A percentile compares a stretch with the other conserved stretches of the same genome.
These are phyloP conservation scores for Stenchaetothrips biformis DNA, from an alignment of 2,888 invertebrate species.

Conservation along the genomic window DNA sequence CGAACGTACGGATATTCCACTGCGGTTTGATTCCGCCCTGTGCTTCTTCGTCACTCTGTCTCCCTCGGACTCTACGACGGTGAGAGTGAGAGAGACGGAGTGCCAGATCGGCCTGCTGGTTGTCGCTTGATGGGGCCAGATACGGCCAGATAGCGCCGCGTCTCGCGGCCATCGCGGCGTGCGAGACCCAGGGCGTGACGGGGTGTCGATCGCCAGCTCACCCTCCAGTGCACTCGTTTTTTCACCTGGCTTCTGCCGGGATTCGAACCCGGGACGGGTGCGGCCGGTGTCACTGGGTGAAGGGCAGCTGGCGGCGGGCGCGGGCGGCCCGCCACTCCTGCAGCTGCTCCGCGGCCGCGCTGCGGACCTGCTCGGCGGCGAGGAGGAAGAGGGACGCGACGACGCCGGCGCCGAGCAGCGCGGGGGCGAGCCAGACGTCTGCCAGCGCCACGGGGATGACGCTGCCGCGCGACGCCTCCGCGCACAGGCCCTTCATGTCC, in stretches of 20 bases:
- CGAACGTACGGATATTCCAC: no score
- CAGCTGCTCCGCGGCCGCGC: neutral
- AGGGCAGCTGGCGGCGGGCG: neutral
- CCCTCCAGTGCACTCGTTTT: neutral
- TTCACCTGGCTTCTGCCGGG: neutral
- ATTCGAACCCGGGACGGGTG: neutral
- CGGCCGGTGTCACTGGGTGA: neutral
- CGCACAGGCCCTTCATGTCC: neutral
- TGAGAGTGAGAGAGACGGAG: no score
- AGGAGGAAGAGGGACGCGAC: neutral
- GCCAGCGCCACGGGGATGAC: conserved; percentile 8
- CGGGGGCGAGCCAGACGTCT: conserved; percentile 8
- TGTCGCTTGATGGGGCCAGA: no score
- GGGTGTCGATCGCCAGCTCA: neutral
- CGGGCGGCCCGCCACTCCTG: neutral
- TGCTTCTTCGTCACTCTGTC: no score
- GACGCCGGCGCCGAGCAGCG: conserved; percentile 4
- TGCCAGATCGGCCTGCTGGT: no score
- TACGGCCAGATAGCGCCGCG: no score
- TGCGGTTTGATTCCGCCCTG: no score
- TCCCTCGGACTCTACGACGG: no score
- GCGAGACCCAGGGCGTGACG: neutral
- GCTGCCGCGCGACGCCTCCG: conserved; percentile 4
- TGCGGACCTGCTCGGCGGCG: neutral
- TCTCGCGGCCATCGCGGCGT: neutral